Base-by-base conservation (phyloP, 2,888 invertebrate genomes). In the Serrognathus titanus region DNA sequence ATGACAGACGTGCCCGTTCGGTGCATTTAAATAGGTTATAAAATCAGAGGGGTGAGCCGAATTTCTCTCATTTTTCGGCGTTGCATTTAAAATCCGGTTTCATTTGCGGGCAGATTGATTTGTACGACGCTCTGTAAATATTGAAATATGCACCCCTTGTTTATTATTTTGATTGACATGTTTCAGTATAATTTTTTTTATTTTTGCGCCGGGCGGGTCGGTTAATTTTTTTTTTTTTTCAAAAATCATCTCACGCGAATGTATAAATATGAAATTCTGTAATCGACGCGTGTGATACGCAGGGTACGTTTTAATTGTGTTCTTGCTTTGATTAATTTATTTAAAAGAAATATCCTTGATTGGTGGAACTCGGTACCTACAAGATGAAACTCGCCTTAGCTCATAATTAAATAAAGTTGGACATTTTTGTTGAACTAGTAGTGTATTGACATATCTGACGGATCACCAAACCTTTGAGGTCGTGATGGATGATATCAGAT, bases 61-160 rank as follows among this genome's bases (percentile, higher is more conserved):
- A 59, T 61, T 56, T 51, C 59, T 56, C 48, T 58, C 56, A 55
- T 62, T 58, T 62, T 62, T 60, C 53, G 58, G 60, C 40, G 50
- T 57, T 54, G 61, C 61, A 63, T 63, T 65, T 62, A 68, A 66
- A 69, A 69, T 67, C 63, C 63, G 66, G 69, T 71, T 71, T 73
- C 71, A 73, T 73, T 73, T 73, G 72, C 67, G 71, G 71, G 53
- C 61, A 69, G 72, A 75, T 74, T 75, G 75, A 75, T 74, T 74
- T 71, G 72, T 66, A 63, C 69, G 64, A 55, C 56, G 43, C 63
- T 63, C 65, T 67, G 71, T 70, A 73, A 74, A 75, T 75, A 75
- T 75, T 75, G 75, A 75, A 75, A 75, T 75, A 75, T 75, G 75
- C 75, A 75, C 75, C 73, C 70, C 71, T 71, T 73, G 71, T 74